These are phyloP conservation scores for Salmo trutta DNA, from an alignment of 2,797 vertebrate genomes.

Conservation along the genomic window DNA sequence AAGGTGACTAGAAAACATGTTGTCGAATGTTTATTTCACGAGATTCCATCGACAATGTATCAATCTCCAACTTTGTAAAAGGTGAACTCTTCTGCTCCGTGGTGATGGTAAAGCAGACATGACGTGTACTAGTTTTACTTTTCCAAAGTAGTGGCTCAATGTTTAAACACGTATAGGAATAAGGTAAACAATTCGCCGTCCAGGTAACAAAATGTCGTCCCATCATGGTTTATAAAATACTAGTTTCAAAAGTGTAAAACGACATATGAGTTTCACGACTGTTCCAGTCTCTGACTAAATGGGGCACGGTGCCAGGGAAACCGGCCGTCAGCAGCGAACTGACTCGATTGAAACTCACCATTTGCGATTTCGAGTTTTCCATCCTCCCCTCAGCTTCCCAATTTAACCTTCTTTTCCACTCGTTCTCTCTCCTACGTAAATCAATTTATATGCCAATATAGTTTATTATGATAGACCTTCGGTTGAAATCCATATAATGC, in stretches of 20 bases:
- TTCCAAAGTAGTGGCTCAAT: background rate
- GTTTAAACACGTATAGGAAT: background rate
- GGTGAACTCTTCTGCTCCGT: background rate
- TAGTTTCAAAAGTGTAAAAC: background rate
- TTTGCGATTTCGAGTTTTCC: constrained; percentile 82
- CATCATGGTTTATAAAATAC: background rate
- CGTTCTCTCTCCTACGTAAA: constrained; percentile 49
- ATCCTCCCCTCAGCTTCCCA: constrained; percentile 59
- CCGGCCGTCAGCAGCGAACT: background rate
- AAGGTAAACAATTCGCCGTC: background rate
- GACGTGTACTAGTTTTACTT: background rate
- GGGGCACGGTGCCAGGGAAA: constrained; percentile 23
- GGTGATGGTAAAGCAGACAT: background rate
- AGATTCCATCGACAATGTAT: background rate
- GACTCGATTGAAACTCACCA: constrained; percentile 75
- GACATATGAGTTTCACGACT: background rate
- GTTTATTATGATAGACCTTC: background rate
- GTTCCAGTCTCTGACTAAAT: constrained; percentile 60
- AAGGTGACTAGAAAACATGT: background rate
- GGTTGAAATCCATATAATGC: background rate
- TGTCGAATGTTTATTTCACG: background rate
- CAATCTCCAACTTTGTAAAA: background rate
- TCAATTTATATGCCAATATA: constrained; percentile 53
- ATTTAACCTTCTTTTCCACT: constrained; percentile 45
- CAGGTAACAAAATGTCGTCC: background rate